phyloP scores from a whole-genome alignment of 2,113 vertebrate species.

The Tautogolabrus adspersus region DNA sequence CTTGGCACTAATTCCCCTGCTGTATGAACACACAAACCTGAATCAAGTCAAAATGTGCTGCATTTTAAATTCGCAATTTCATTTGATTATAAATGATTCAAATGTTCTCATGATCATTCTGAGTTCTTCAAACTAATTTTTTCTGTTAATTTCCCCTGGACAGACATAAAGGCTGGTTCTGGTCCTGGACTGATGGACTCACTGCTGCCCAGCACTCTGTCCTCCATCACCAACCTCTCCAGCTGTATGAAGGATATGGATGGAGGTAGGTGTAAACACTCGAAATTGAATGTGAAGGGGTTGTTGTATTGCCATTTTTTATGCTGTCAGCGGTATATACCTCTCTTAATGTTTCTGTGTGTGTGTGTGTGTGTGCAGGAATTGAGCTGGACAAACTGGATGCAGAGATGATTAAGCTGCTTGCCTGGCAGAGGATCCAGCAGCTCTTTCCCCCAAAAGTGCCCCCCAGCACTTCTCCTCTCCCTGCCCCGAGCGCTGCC shows the following conservation, averaged over 20 bases:
- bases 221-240: conserved; percentile 87
- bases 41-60: too few species aligned
- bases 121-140: too few species aligned
- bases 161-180: conserved; percentile 89
- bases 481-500: conserved; percentile 70
- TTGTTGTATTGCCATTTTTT: background rate
- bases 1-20: background rate
- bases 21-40: background rate
- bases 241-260: conserved; percentile 88
- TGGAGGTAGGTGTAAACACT: conserved; percentile 81
- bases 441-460: conserved; percentile 92
- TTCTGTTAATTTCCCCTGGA: conserved; percentile 8
- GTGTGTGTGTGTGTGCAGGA: conserved; percentile 73
- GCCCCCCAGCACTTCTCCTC: conserved; percentile 80
- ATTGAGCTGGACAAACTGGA: conserved; percentile 95
- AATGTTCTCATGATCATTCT: too few species aligned
- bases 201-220: conserved; percentile 83
- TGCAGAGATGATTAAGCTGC: conserved; percentile 92
- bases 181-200: conserved; percentile 82
- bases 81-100: too few species aligned
- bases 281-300: background rate
- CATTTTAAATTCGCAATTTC: too few species aligned
- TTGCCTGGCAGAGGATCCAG: conserved; percentile 97
- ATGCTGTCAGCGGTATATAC: background rate
- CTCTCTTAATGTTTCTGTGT: background rate